Base-by-base conservation (phyloP, 2,113 vertebrate species). In the Hypocryptadius cinnamomeus region DNA sequence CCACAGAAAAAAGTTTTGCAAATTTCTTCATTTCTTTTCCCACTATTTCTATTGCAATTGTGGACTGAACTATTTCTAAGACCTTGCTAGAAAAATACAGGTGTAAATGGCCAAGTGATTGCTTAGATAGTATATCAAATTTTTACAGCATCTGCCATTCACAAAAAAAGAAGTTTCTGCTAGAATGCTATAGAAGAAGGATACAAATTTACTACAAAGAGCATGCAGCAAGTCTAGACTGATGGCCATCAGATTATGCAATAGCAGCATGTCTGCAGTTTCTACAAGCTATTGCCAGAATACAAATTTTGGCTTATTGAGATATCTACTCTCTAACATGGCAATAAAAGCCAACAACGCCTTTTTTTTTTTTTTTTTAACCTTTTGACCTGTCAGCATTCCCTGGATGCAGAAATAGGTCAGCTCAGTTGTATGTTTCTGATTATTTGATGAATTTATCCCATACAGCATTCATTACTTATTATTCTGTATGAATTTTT, bases 131-230 rank as follows among this genome's bases (percentile, higher is more conserved):
- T 74, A 69, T 56, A 91, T 37, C 42, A 74, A 95, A 93, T 90
- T 94, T 79, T 60, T 71, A 93, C 56, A 96, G 90, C 65, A 87
- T 76, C 84, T 96, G 83, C 84, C 74, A 94, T 59, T 94, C 74
- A 91, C 51, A 69, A 35, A 90, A 90, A 37, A 17, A 85, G 20
- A 60, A 48, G 56, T 95, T 97, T 97, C 69, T 85, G 78, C 89
- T 57, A 87, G 72, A 94, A 94, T 94, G 48, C 61, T 82, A 65
- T 42, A 72, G 59, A 57, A 69, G 68, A 76, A 92, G 47, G 61
- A 85, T 40, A 64, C 10, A 90, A 89, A 87, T 89, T 40, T 51
- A n/a, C 28, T 79, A 40, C 1, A 2, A 60, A 84, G 8, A 69
- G 20, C 37, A 71, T 8, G 37, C 10, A 50, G n/a, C 5, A 81